These are phyloP conservation scores for Grantiella picta DNA, from an alignment of 2,113 vertebrate species.

Conservation along the genomic window DNA sequence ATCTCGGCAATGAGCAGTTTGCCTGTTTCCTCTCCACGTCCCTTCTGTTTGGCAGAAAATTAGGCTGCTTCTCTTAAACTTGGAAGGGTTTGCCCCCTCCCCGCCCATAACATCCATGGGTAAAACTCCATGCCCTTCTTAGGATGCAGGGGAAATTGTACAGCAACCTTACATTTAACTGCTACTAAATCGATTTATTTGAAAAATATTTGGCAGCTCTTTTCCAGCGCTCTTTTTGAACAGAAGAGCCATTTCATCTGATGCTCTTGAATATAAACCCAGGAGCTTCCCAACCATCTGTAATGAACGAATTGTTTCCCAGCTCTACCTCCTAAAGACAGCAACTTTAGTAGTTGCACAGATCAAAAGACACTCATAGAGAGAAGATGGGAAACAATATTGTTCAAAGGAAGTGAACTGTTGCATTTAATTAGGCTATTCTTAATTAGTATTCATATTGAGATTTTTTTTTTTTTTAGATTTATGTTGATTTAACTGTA, in stretches of 20 bases:
- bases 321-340: slow-evolving; percentile 62
- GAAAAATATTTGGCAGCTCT: slow-evolving; percentile 48
- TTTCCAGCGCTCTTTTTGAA: neutral
- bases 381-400: slow-evolving; percentile 67
- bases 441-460: slow-evolving; percentile 73
- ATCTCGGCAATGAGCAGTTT: slow-evolving; percentile 40
- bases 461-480: slow-evolving; percentile 33
- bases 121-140: neutral
- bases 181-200: slow-evolving; percentile 52
- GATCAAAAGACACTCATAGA: slow-evolving; percentile 69
- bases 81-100: neutral
- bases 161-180: slow-evolving; percentile 20
- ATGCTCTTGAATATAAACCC: slow-evolving; percentile 31
- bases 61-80: neutral
- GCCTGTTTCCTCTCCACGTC: neutral
- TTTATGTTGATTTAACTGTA: slow-evolving; percentile 73
- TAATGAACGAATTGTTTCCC: slow-evolving; percentile 71
- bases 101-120: neutral
- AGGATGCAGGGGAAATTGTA: neutral
- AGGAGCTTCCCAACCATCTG: slow-evolving; percentile 47
- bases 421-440: slow-evolving; percentile 76
- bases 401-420: slow-evolving; percentile 76
- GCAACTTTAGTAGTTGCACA: slow-evolving; percentile 71
- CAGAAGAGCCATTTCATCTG: slow-evolving; percentile 36
- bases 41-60: neutral